Evolutionary conservation across 1,140 invertebrate genomes (phyloP), one percentile per base, ranked within the genome.

Genomic region (Diorhabda elongata): DNA sequence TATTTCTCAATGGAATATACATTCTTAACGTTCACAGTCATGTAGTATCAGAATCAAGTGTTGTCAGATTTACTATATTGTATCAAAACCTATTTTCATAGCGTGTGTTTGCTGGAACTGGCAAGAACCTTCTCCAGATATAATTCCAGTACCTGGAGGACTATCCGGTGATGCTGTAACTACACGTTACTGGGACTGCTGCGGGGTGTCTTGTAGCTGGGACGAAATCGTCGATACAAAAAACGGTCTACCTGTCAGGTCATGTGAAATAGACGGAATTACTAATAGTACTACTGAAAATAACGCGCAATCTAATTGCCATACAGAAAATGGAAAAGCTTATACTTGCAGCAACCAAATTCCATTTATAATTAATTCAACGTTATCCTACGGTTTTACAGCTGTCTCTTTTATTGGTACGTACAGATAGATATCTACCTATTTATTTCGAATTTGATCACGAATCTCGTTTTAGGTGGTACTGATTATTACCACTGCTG

Each of bases 401-500:
- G 71, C 71, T 43, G 69, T 66, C 60, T 73, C 72, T 3, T 73
- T 73, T 59, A 67, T 58, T 41, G 72, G 72, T 52, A 52, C 6
- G n/a, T 52, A 52, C 2, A 6, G 6, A 52, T 6, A 6, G 6
- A 52, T 6, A 5, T 52, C 47, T 6, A 52, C 2, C 9, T 2
- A 52, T 6, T 52, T 1, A 52, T 52, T 52, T 52, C 6, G n/a
- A 4, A 52, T n/a, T 3, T 2, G 2, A 8, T 52, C 3, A 8
- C n/a, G 47, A 2, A 8, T 52, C 2, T 52, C n/a, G 6, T 52
- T 8, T 52, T 52, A 57, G 58, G 56, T 6, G 56, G 45, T n/a
- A 45, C 7, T 1, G 63, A 69, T n/a, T 47, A 41, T 44, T 8
- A 52, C n/a, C 9, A 64, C 4, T 69, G 68, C 42, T 69, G 68